Evolutionary conservation across 2,113 vertebrate genomes (phyloP).

Genomic region (Oryzias woworae): DNA sequence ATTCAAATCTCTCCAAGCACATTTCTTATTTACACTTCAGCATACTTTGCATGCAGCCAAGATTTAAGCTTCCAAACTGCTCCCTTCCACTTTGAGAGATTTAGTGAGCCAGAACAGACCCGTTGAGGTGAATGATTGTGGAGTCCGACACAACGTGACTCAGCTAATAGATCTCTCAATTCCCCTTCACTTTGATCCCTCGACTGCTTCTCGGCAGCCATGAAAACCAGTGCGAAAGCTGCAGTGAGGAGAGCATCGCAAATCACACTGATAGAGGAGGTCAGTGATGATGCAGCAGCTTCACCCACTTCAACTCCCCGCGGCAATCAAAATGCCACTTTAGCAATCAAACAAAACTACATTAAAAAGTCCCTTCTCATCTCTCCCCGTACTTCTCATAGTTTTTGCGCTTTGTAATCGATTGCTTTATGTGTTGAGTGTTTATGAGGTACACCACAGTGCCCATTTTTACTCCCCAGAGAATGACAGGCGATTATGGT

Average conservation of each 20-base stretch:
- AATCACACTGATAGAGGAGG: constrained; percentile 40
- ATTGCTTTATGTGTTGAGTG: constrained; percentile 14
- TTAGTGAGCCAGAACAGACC: constrained; percentile 30
- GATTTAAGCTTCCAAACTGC: constrained; percentile 46
- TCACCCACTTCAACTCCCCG: constrained; percentile 16
- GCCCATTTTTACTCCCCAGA: neutral
- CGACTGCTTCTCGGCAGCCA: constrained; percentile 3
- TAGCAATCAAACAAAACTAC: constrained; percentile 41
- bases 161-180: constrained; percentile 56
- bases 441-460: constrained; percentile 23
- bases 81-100: constrained; percentile 29
- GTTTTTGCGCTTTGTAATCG: constrained; percentile 22
- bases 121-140: constrained; percentile 30
- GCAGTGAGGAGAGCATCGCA: constrained; percentile 8
- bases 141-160: constrained; percentile 30
- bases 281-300: constrained; percentile 20
- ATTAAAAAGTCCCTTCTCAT: constrained; percentile 22
- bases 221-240: constrained; percentile 32
- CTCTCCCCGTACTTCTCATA: constrained; percentile 16
- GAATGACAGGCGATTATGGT: constrained; percentile 42
- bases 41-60: constrained; percentile 39
- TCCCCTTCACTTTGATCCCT: constrained; percentile 41
- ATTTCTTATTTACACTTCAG: constrained; percentile 34
- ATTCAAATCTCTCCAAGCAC: constrained; percentile 35
- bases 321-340: constrained; percentile 30